Evolutionary conservation across 2,113 vertebrate genomes (phyloP), one percentile per base, ranked within the genome.

Genomic region (Nansenia antarctica): DNA sequence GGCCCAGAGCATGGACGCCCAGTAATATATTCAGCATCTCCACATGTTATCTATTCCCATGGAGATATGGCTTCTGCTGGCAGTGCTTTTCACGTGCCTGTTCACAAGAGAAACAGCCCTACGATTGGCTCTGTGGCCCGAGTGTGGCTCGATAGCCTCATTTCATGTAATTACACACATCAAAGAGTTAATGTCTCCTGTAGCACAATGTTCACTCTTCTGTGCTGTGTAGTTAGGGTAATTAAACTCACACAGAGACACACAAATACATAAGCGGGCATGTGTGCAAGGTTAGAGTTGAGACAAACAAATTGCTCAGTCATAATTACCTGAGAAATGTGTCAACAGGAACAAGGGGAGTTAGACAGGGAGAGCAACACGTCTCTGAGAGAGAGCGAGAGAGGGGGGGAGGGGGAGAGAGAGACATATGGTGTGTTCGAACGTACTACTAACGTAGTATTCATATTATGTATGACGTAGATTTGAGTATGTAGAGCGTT

Each of bases 91-190:
- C 12, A 49, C 57, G 27, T 65, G 42, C 12, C 53, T 58, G 53
- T 30, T 55, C 61, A 71, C 15, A 20, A 11, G 5, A 49, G 5
- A 22, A n/a, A 42, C 39, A 18, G 18, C 31, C 15, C 20, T 29
- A 27, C 57, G 61, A 30, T 31, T 30, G 55, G 60, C 53, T 52
- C 4, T 1, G n/a, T n/a, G 29, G 29, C 27, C 57, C 35, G 37
- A 52, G 58, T 47, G 22, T n/a, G 2, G 9, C 12, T 0, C 18
- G 27, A 74, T 63, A 62, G 61, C 47, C 55, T 78, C 29, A 72
- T 63, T 74, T 66, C 34, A 59, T 47, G n/a, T 47, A 81, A 78
- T 78, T 71, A 72, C 69, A 75, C 39, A 45, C 69, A 58, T 72
- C 54, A 34, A 69, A 22, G 52, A 45, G 62, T 70, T 73, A 20